Percentiles rank a stretch among this genome's conserved stretches.
Evolutionary conservation across 2,888 invertebrate genomes (phyloP).

Genomic region (Tolmerus cingulatus): DNA sequence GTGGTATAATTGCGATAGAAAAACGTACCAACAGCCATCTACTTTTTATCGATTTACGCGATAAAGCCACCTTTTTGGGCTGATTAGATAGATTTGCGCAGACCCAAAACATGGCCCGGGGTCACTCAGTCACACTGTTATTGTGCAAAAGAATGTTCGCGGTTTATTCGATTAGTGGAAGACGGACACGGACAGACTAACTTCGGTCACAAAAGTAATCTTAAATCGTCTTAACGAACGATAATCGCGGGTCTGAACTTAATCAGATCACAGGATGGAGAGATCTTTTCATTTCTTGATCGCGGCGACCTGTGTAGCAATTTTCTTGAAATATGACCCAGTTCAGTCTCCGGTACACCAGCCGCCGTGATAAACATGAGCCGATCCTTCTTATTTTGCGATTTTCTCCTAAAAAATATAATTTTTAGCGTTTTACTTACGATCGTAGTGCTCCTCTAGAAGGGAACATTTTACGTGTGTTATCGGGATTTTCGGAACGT

Average conservation of each 20-base stretch:
- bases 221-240: slow-evolving; percentile 27
- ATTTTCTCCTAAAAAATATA: slow-evolving; percentile 17
- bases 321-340: background rate
- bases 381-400: slow-evolving; percentile 19
- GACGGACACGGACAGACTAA: background rate
- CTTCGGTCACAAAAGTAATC: slow-evolving; percentile 12
- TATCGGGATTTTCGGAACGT: background rate
- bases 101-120: background rate
- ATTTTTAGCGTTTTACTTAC: slow-evolving; percentile 13
- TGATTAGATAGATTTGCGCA: slow-evolving; percentile 12
- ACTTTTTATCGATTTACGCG: background rate
- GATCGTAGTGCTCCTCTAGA: slow-evolving; percentile 2
- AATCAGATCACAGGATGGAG: slow-evolving; percentile 25
- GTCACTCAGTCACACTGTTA: background rate
- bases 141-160: background rate
- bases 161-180: slow-evolving; percentile 2
- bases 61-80: background rate
- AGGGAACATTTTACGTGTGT: background rate
- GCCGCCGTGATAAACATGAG: slow-evolving; percentile 22
- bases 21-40: background rate
- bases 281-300: background rate
- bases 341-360: background rate
- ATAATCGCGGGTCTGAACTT: slow-evolving; percentile 5
- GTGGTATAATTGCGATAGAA: background rate
- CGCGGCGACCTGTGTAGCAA: background rate